Evolutionary conservation across 2,113 vertebrate genomes (phyloP).

Genomic region (Irena cyanogastra): DNA sequence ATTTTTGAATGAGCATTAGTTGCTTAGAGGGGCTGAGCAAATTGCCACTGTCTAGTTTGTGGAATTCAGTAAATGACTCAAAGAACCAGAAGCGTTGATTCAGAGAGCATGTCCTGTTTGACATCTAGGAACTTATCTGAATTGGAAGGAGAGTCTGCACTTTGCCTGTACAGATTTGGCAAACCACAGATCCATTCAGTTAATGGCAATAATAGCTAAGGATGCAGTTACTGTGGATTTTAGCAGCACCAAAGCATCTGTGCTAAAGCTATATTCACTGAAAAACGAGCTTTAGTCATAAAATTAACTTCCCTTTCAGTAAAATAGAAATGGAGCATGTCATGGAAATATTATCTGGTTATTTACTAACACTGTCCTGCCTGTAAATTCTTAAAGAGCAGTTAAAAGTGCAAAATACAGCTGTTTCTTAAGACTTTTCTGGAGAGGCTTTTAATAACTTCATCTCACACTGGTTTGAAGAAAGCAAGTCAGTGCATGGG

Average conservation of each 20-base stretch:
- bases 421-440: background rate
- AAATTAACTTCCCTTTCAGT: background rate
- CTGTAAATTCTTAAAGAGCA: background rate
- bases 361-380: background rate
- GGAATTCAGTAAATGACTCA: background rate
- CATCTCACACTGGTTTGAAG: background rate
- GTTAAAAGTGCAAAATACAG: background rate
- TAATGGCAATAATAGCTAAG: background rate
- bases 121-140: background rate
- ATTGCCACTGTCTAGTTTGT: background rate
- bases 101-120: background rate
- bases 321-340: background rate
- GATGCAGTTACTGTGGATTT: background rate
- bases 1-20: background rate
- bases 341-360: background rate
- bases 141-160: accelerated
- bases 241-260: background rate
- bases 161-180: background rate
- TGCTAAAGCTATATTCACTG: background rate
- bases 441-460: background rate
- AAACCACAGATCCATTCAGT: background rate
- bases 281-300: background rate
- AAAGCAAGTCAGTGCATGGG: background rate
- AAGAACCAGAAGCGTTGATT: background rate
- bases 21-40: background rate